Percentiles rank a stretch among this genome's conserved stretches.
Evolutionary conservation across 2,888 invertebrate genomes (phyloP).

Genomic region (Nomada goodeniana): DNA sequence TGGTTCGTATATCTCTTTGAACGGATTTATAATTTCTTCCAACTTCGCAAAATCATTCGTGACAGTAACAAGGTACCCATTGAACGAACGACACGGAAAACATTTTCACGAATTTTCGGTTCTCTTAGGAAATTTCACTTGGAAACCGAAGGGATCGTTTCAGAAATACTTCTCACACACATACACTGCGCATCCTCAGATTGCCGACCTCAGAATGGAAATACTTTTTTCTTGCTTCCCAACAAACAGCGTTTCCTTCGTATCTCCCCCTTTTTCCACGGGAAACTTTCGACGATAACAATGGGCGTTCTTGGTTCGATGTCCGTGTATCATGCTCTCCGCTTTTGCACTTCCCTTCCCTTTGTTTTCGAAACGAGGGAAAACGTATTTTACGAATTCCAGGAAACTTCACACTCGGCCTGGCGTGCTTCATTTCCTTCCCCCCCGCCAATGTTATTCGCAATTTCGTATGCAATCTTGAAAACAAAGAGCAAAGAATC

Average conservation of each 20-base stretch:
- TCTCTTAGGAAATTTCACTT: background rate
- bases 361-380: background rate
- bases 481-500: too few relatives aligned
- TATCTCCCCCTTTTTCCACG: background rate
- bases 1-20: too few relatives aligned
- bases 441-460: background rate
- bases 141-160: background rate
- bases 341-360: background rate
- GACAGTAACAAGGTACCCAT: background rate
- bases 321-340: constrained; percentile 5
- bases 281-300: constrained; percentile 55
- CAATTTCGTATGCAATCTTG: background rate
- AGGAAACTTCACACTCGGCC: constrained; percentile 38
- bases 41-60: too few relatives aligned
- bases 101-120: constrained; percentile 5
- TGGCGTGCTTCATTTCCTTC: constrained; percentile 12
- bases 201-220: constrained; percentile 38
- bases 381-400: constrained; percentile 24
- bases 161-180: constrained; percentile 8
- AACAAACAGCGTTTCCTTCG: constrained; percentile 11
- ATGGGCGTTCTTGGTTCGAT: constrained; percentile 14
- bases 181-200: constrained; percentile 33
- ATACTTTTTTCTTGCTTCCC: constrained; percentile 46
- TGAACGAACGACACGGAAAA: background rate
- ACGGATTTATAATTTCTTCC: too few relatives aligned